These are phyloP conservation scores for Lepilemur septentrionalis DNA, from an alignment of 2,797 vertebrate species.

Conservation along the genomic window DNA sequence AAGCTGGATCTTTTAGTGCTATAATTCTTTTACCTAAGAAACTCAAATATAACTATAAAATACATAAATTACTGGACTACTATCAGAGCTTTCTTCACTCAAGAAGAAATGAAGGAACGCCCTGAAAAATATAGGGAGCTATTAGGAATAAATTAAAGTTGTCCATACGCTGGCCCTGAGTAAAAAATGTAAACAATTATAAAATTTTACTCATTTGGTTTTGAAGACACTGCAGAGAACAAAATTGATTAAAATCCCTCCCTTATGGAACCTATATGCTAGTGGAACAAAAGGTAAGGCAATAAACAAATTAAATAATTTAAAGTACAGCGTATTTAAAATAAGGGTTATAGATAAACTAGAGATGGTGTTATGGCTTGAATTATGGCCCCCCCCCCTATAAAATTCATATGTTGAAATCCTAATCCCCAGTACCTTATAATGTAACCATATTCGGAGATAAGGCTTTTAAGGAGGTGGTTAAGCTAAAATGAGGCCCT, in stretches of 20 bases:
- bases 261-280: neutral
- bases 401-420: neutral
- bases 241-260: neutral
- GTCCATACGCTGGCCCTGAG: neutral
- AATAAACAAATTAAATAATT: conserved; percentile 28
- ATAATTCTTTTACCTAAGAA: conserved; percentile 41
- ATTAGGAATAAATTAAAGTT: conserved; percentile 4
- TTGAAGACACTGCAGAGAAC: neutral
- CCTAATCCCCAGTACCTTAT: neutral
- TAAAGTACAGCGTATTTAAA: neutral
- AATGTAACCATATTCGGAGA: neutral
- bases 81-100: neutral
- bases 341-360: neutral
- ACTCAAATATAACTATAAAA: conserved; percentile 30
- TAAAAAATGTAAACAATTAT: neutral
- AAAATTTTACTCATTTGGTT: conserved; percentile 21
- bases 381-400: neutral
- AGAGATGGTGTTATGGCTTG: neutral
- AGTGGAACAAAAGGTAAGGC: neutral
- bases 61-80: neutral
- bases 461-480: neutral
- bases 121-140: neutral
- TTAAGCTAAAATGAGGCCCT: neutral
- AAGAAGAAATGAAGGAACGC: neutral
- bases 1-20: conserved; percentile 8